phyloP scores from a whole-genome alignment of 2,797 vertebrate genomes.

The Crax fasciolata region DNA sequence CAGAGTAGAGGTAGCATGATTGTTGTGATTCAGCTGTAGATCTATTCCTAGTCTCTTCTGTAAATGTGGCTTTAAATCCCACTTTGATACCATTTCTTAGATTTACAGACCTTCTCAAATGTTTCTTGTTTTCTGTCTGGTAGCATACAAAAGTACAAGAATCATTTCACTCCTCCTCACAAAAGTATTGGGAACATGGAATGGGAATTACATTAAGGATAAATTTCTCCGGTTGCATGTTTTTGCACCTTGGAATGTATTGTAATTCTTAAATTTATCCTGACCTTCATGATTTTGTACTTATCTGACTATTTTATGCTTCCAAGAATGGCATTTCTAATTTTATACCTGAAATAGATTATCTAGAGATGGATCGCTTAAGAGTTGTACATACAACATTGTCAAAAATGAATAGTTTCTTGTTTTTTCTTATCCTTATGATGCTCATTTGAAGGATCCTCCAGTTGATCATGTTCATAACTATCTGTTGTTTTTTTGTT shows the following conservation, averaged over 20 bases:
- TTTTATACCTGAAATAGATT: constrained; percentile 56
- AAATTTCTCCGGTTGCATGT: constrained; percentile 11
- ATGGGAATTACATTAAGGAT: neutral
- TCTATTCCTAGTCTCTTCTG: neutral
- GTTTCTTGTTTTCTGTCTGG: constrained; percentile 24
- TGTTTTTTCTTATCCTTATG: neutral
- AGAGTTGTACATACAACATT: neutral
- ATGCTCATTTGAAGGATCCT: constrained; percentile 9
- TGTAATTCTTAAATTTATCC: constrained; percentile 40
- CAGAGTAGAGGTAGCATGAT: neutral
- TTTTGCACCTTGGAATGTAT: constrained; percentile 22
- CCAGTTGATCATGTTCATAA: neutral
- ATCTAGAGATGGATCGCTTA: constrained; percentile 35
- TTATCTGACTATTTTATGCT: constrained; percentile 29
- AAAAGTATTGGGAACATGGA: neutral
- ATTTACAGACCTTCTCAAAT: neutral
- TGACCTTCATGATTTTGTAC: constrained; percentile 54
- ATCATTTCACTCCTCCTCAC: neutral
- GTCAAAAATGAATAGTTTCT: constrained; percentile 29
- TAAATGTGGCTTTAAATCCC: neutral
- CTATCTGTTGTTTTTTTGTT: accelerated
- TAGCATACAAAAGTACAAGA: neutral
- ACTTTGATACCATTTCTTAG: neutral
- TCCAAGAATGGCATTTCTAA: constrained; percentile 49
- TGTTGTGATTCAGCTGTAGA: neutral